A percentile compares a stretch with the other conserved stretches of the same genome.
These are phyloP conservation scores for Eilema griseolum DNA, from an alignment of 2,888 invertebrate genomes.

Conservation along the genomic window DNA sequence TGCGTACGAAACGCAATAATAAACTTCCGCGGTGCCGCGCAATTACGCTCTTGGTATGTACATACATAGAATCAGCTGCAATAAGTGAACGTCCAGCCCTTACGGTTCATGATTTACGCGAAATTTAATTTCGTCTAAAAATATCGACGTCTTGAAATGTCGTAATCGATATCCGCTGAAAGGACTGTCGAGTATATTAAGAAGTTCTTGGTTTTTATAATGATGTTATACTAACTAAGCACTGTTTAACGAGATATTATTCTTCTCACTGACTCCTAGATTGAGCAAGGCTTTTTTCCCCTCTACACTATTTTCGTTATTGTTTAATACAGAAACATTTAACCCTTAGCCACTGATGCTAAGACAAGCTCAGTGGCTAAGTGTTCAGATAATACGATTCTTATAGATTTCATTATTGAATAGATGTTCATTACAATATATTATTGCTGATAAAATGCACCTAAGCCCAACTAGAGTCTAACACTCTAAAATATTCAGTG, in stretches of 20 bases:
- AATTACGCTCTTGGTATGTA: conserved; percentile 62
- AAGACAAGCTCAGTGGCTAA: too few species aligned
- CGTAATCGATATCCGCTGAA: background rate
- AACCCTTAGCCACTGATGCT: too few species aligned
- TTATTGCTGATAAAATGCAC: too few species aligned
- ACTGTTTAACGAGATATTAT: too few species aligned
- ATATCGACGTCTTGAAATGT: conserved; percentile 4
- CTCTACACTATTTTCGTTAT: too few species aligned
- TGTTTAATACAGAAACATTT: too few species aligned
- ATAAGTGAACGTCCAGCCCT: conserved; percentile 45
- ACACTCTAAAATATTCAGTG: background rate
- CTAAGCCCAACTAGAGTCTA: background rate
- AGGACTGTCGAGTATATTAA: background rate
- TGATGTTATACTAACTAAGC: background rate
- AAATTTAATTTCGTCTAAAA: conserved; percentile 20
- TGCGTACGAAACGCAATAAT: conserved; percentile 72
- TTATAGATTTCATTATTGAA: too few species aligned
- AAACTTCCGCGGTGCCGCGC: conserved; percentile 74
- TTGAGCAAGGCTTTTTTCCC: too few species aligned
- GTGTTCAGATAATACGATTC: too few species aligned
- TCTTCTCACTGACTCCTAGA: too few species aligned
- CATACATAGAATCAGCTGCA: conserved; percentile 28
- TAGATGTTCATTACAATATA: too few species aligned
- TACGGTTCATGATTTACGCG: conserved; percentile 39
- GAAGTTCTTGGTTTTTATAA: background rate